These are phyloP conservation scores for Carassius auratus DNA, from an alignment of 2,113 vertebrate genomes.

Conservation along the genomic window DNA sequence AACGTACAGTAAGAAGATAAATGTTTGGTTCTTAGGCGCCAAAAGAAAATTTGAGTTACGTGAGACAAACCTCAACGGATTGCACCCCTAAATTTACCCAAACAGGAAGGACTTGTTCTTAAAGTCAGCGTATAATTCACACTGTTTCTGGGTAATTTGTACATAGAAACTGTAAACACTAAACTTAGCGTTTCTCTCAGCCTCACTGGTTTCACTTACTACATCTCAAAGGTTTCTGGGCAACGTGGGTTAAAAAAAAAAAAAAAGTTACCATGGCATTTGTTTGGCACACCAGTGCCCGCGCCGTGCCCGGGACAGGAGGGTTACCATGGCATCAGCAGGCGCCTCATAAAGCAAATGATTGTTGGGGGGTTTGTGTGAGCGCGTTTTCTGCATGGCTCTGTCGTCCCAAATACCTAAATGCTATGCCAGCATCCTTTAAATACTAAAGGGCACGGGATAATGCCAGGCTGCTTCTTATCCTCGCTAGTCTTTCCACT, in stretches of 20 bases:
- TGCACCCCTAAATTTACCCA: not conserved
- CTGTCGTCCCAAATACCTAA: conserved; percentile 68
- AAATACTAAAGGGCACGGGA: conserved; percentile 69
- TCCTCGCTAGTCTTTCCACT: conserved; percentile 55
- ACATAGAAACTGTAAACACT: conserved; percentile 65
- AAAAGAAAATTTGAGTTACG: not conserved
- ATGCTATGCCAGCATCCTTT: conserved; percentile 78
- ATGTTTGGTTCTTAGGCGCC: not conserved
- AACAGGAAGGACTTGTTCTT: not conserved
- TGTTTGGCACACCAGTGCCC: conserved; percentile 76
- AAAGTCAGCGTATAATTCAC: not conserved
- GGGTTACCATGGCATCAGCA: conserved; percentile 84
- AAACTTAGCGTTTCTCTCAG: conserved; percentile 60
- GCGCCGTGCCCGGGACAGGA: conserved; percentile 78
- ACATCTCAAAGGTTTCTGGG: conserved; percentile 83
- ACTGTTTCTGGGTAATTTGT: conserved; percentile 56
- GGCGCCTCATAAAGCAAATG: conserved; percentile 83
- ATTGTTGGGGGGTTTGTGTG: conserved; percentile 76
- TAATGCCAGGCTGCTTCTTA: conserved; percentile 68
- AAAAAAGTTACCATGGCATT: conserved; percentile 77
- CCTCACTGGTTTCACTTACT: conserved; percentile 80
- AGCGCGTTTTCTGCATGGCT: conserved; percentile 52
- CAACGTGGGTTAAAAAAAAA: conserved; percentile 74
- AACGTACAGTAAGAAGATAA: not conserved
- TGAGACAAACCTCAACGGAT: not conserved